phyloP scores from a whole-genome alignment of 2,797 vertebrate genomes.

The Periophthalmus magnuspinnatus region DNA sequence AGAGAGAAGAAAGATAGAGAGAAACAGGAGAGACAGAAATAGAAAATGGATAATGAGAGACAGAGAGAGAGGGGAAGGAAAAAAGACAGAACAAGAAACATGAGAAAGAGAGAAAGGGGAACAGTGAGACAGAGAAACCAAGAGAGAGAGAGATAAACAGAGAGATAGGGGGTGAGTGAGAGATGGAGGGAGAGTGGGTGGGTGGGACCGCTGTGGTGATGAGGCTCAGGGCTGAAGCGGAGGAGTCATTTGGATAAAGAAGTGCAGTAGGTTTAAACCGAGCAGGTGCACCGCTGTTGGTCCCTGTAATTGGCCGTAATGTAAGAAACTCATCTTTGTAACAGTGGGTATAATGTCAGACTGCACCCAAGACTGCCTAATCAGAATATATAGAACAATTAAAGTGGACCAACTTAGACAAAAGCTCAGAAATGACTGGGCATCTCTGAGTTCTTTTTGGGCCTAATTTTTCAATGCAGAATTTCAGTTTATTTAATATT shows the following conservation, averaged over 20 bases:
- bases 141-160: too few species aligned
- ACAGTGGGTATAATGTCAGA: not conserved
- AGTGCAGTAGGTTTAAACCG: conserved; percentile 7
- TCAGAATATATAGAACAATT: conserved; percentile 3
- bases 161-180: not conserved
- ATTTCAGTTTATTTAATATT: too few species aligned
- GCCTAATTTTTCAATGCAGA: too few species aligned
- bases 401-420: not conserved
- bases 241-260: conserved; percentile 13
- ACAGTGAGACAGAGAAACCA: too few species aligned
- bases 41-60: too few species aligned
- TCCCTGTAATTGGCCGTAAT: conserved; percentile 14
- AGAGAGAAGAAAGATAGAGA: too few species aligned
- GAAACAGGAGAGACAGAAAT: too few species aligned
- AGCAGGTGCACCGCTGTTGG: conserved; percentile 9
- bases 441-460: not conserved
- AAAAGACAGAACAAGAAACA: too few species aligned
- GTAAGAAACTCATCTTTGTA: not conserved
- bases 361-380: not conserved
- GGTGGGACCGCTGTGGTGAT: conserved; percentile 14
- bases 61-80: too few species aligned
- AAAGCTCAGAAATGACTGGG: not conserved
- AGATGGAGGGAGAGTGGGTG: not conserved
- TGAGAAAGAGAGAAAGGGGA: too few species aligned
- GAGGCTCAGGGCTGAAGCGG: not conserved